Base-by-base conservation (phyloP, 2,888 invertebrate genomes). In the Diaphora mendica region DNA sequence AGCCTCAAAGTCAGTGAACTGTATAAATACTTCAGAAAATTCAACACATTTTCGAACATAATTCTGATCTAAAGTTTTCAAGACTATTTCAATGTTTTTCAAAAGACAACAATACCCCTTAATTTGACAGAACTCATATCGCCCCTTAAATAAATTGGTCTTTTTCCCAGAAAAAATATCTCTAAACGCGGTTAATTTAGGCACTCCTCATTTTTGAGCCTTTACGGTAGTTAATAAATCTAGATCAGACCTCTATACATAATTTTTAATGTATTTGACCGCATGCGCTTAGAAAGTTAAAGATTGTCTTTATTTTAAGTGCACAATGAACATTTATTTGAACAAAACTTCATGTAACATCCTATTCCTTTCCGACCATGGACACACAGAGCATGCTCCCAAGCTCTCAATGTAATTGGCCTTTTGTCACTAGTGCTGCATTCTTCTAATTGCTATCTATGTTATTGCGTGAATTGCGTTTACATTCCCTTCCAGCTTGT, bases 321-420 rank as follows among this genome's bases (percentile, higher is more conserved):
- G 17, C 17, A 64, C 30, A 44, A 23, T 64, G 33, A 64, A 64
- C 42, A 26, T 70, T 64, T 70, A 44, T 64, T 48, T 20, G 42
- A 35, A 44, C 44, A 64, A 44, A 62, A 64, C 23, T 51, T 35
- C 51, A 35, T 35, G 39, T 44, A 15, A 17, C 44, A 64, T 64
- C 30, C 11, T 33, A 81, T 81, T 73, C 72, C 79, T 65, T 15
- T 23, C 26, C 67, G 73, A 72, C 73, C 81, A 75, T 69, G 68
- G 67, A 71, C 68, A 48, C 64, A 62, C 65, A 70, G 42, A 70
- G 71, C 51, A 70, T 48, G 23, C 64, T 59, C 30, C 59, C 72
- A 42, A 80, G 78, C 85, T 85, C 73, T 83, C 71, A 74, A 72
- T 80, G 70, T 85, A 83, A 84, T 85, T 85, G 77, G 77, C 72